These are phyloP conservation scores for Lobophora halterata DNA, from an alignment of 2,888 invertebrate species.

Conservation along the genomic window DNA sequence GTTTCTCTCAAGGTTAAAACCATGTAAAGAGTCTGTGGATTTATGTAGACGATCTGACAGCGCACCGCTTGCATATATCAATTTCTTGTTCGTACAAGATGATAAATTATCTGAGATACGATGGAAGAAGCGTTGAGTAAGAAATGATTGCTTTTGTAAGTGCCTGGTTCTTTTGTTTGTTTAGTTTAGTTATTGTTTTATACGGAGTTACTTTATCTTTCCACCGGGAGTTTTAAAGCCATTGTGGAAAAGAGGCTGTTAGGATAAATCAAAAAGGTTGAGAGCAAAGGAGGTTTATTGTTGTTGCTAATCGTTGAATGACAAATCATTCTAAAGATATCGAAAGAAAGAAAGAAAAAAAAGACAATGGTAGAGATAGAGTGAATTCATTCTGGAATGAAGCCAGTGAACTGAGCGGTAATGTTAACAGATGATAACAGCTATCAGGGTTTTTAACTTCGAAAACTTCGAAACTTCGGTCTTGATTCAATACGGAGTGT, in stretches of 20 bases:
- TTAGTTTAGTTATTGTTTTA: conserved; percentile 24
- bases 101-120: conserved; percentile 65
- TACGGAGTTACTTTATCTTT: conserved; percentile 5
- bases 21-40: conserved; percentile 48
- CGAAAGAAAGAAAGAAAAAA: too few relatives aligned
- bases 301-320: too few relatives aligned
- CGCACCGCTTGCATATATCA: conserved; percentile 58
- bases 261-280: conserved; percentile 14
- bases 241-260: conserved; percentile 1
- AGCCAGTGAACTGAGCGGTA: too few relatives aligned
- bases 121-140: conserved; percentile 45
- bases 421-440: too few relatives aligned
- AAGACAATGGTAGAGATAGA: too few relatives aligned
- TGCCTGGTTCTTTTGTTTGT: conserved; percentile 18
- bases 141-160: conserved; percentile 37
- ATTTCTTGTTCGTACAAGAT: conserved; percentile 56
- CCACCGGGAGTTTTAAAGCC: conserved; percentile 6
- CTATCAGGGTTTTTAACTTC: too few relatives aligned
- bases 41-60: conserved; percentile 45
- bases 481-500: too few relatives aligned
- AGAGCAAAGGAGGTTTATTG: too few relatives aligned
- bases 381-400: too few relatives aligned
- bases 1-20: conserved; percentile 44
- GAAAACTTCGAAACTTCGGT: too few relatives aligned
- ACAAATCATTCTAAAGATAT: too few relatives aligned